A percentile compares a stretch with the other conserved stretches of the same genome.
These are phyloP conservation scores for Rotaria sp. DNA, from an alignment of 2,888 invertebrate species.

Conservation along the genomic window DNA sequence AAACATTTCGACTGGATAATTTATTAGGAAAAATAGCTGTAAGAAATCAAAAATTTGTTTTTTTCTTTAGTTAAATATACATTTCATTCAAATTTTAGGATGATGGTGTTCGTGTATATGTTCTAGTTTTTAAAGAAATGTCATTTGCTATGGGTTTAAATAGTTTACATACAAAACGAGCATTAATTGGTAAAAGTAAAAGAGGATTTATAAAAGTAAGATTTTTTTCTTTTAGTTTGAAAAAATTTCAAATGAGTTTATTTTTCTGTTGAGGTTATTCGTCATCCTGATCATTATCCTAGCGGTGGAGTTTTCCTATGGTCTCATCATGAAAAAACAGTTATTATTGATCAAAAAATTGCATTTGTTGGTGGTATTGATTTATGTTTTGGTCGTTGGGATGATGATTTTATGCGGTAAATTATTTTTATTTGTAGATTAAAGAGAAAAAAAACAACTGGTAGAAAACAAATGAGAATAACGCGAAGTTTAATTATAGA, in stretches of 20 bases:
- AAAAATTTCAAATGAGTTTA: neutral
- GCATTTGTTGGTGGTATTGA: slow-evolving; percentile 92
- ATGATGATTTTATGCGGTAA: slow-evolving; percentile 61
- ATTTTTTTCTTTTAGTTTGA: no score
- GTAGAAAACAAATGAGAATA: no score
- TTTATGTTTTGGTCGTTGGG: slow-evolving; percentile 94
- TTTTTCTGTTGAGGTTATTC: slow-evolving; percentile 62
- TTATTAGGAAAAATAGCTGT: slow-evolving; percentile 36
- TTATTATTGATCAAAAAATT: slow-evolving; percentile 82
- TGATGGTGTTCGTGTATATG: slow-evolving; percentile 79
- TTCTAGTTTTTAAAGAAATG: slow-evolving; percentile 91
- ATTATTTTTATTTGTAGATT: neutral
- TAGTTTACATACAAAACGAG: slow-evolving; percentile 66
- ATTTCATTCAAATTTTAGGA: slow-evolving; percentile 57
- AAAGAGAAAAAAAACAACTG: no score
- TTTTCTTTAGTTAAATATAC: no score
- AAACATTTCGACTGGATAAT: slow-evolving; percentile 36
- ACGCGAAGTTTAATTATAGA: neutral
- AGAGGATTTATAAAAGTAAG: slow-evolving; percentile 31
- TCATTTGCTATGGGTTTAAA: slow-evolving; percentile 90
- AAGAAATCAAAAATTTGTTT: neutral
- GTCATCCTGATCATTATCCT: slow-evolving; percentile 66
- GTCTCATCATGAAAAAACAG: slow-evolving; percentile 97
- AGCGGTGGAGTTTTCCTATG: slow-evolving; percentile 69
- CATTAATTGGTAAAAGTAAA: slow-evolving; percentile 33